These are phyloP conservation scores for Drosophila parthenogenetica DNA, from an alignment of 2,888 invertebrate genomes.

Conservation along the genomic window DNA sequence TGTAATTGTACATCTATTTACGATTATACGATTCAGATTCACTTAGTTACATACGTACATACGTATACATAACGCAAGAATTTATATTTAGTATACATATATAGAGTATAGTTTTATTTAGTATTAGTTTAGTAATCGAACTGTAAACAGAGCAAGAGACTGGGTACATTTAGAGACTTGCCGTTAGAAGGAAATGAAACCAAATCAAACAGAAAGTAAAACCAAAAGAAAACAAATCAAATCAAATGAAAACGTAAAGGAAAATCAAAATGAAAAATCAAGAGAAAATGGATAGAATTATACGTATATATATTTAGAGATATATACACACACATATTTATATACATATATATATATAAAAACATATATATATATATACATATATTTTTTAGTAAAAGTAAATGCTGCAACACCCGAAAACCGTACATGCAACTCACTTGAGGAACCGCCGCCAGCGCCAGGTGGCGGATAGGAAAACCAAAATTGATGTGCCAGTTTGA, in stretches of 20 bases:
- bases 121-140: slow-evolving; percentile 48
- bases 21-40: slow-evolving; percentile 53
- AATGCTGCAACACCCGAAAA: slow-evolving; percentile 44
- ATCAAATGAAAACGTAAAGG: background rate
- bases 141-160: slow-evolving; percentile 65
- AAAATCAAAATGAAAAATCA: slow-evolving; percentile 2
- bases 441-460: slow-evolving; percentile 89
- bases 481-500: slow-evolving; percentile 94
- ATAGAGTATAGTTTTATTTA: no score
- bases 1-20: slow-evolving; percentile 47
- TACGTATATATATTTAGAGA: slow-evolving; percentile 9
- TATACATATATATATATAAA: background rate
- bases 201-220: slow-evolving; percentile 12
- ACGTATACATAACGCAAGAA: slow-evolving; percentile 63
- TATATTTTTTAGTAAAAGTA: background rate
- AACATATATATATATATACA: slow-evolving; percentile 3
- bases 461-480: slow-evolving; percentile 94
- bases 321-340: background rate
- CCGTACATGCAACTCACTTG: slow-evolving; percentile 85
- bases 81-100: slow-evolving; percentile 22
- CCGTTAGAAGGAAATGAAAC: slow-evolving; percentile 39
- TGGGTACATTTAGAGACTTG: slow-evolving; percentile 64
- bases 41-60: slow-evolving; percentile 63
- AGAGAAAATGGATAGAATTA: slow-evolving; percentile 2
- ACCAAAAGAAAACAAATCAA: background rate